A percentile compares a stretch with the other conserved stretches of the same genome.
Conservation (phyloP, 2,797 vertebrate species). For the Leptodactylus fallax region DNA sequence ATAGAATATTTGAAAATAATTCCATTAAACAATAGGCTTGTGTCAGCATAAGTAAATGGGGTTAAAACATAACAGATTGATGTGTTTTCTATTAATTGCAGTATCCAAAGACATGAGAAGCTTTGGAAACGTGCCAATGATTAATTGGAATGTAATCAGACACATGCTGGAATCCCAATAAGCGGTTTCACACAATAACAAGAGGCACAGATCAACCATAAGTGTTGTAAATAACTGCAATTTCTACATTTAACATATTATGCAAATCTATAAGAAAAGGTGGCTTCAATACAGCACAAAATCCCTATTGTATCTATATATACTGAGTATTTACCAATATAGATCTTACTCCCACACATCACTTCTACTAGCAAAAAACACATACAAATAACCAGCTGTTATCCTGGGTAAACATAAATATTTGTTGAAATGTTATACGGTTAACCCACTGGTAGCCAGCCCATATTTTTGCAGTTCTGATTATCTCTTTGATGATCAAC, state of each 20-base stretch:
- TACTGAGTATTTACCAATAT: neutral
- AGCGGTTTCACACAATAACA: neutral
- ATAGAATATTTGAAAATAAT: conserved; percentile 12
- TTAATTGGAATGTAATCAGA: conserved; percentile 18
- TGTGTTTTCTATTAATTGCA: neutral
- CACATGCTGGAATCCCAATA: neutral
- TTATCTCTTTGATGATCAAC: neutral
- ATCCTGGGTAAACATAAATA: conserved; percentile 6
- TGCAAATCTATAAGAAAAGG: neutral
- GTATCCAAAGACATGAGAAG: neutral
- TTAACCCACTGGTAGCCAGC: neutral
- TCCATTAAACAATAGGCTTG: neutral
- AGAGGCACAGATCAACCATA: neutral
- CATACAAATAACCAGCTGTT: conserved; percentile 21
- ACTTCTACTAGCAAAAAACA: conserved; percentile 9
- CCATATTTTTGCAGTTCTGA: neutral
- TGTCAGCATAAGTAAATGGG: conserved; percentile 1
- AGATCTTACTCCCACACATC: conserved; percentile 27
- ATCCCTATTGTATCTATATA: neutral
- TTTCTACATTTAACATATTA: neutral
- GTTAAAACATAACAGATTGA: conserved; percentile 30
- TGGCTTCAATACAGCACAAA: neutral
- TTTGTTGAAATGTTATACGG: neutral
- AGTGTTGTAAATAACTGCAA: neutral
- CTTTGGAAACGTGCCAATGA: conserved; percentile 14